Base-by-base conservation (phyloP, 2,888 invertebrate species). In the Harmothoe impar region DNA sequence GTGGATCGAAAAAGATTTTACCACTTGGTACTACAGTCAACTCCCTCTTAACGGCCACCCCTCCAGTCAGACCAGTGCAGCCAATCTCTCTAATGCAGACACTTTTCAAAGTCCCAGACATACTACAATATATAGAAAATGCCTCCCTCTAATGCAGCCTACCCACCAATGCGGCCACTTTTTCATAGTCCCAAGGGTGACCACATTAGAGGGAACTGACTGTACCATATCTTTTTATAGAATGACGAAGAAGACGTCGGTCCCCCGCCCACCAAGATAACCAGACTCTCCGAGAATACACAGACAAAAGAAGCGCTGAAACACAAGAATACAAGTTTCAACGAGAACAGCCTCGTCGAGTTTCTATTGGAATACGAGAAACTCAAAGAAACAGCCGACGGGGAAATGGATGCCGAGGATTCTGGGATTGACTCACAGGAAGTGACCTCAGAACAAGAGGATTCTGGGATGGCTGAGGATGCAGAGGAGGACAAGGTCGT, bases 331-430 rank as follows among this genome's bases (percentile, higher is more conserved):
- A 51, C 1, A 29, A 52, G 29, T 3, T 7, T 10, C 3, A 43
- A 43, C 78, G 77, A 3, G 92, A 92, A 43, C 91, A 92, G 62
- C 29, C 93, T 77, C 90, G 81, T 89, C 0, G 89, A 91, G 51
- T 91, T 91, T 78, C 92, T 94, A 78, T 43, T 90, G 31, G 92
- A 93, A 12, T 93, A 93, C 89, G 92, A 93, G n/a, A 91, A 91
- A 77, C 92, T 92, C 52, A 93, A 93, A 89, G 90, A 91, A 78
- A 90, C 93, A 17, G 93, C 93, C 10, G 91, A 89, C 81, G 94
- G 93, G n/a, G 90, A 93, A 0, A 89, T 93, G 33, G 92, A 92
- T 33, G 90, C 85, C 43, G 89, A 91, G 29, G 84, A 29, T 29
- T 0, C 33, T 78, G 23, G 25, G 68, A n/a, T 20, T n/a, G 89